Evolutionary conservation across 1,140 invertebrate genomes (phyloP).

Genomic region (Caerostris extrusa): DNA sequence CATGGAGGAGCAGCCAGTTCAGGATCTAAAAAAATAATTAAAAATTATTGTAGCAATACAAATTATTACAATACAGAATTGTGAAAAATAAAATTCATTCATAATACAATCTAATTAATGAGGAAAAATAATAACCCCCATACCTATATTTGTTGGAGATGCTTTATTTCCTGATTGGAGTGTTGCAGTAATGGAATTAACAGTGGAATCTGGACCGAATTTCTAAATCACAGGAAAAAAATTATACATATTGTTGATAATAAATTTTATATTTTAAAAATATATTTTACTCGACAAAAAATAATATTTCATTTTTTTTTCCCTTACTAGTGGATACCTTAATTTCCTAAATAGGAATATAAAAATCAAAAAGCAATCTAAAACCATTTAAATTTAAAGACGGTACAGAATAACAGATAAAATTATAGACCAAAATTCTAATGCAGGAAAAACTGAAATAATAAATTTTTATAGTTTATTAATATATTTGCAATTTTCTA

Average conservation of each 20-base stretch:
- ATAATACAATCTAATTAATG: not conserved
- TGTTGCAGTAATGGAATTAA: conserved; percentile 57
- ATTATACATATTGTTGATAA: not conserved
- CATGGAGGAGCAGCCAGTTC: conserved; percentile 62
- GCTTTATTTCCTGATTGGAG: conserved; percentile 3
- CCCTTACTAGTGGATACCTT: too few relatives aligned
- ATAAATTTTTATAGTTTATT: too few relatives aligned
- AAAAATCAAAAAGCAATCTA: too few relatives aligned
- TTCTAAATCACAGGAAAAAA: conserved; percentile 54
- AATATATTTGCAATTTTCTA: too few relatives aligned
- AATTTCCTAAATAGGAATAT: too few relatives aligned
- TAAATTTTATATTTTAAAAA: too few relatives aligned
- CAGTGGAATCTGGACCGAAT: conserved; percentile 66
- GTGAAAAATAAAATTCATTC: not conserved
- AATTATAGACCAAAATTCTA: too few relatives aligned
- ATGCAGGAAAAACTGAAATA: too few relatives aligned
- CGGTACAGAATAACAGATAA: too few relatives aligned
- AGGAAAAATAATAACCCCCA: not conserved
- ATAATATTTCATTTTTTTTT: too few relatives aligned
- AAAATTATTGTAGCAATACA: not conserved
- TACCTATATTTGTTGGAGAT: conserved; percentile 20
- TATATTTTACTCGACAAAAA: too few relatives aligned
- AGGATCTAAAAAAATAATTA: conserved; percentile 52
- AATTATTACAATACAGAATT: conserved; percentile 1
- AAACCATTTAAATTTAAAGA: too few relatives aligned